Conservation (phyloP, 2,113 vertebrate genomes). For the Dicrurus megarhynchus region DNA sequence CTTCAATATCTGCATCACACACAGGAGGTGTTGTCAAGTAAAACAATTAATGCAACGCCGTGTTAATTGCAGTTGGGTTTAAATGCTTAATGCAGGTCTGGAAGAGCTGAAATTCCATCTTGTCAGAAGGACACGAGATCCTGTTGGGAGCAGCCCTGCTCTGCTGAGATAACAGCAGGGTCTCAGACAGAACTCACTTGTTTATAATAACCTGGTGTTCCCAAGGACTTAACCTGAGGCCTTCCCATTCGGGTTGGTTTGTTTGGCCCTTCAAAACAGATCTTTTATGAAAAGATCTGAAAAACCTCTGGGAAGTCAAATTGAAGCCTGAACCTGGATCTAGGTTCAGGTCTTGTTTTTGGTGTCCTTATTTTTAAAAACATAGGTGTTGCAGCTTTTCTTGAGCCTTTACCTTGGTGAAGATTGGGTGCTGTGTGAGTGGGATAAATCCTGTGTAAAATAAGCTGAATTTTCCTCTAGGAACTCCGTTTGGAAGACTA, state of each 20-base stretch:
- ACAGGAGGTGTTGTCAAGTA: accelerated
- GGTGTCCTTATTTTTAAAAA: not conserved
- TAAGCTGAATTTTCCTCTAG: slow-evolving; percentile 41
- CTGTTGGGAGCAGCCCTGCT: not conserved
- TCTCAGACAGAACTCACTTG: not conserved
- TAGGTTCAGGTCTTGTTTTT: not conserved
- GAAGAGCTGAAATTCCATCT: not conserved
- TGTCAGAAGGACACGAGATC: not conserved
- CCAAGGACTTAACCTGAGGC: too few relatives aligned
- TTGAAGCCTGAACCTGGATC: accelerated
- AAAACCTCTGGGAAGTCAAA: not conserved
- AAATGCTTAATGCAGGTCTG: not conserved
- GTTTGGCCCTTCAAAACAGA: not conserved
- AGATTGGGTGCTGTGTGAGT: not conserved
- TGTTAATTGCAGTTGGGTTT: not conserved
- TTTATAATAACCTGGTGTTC: accelerated
- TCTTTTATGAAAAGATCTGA: not conserved
- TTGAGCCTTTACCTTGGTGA: too few relatives aligned
- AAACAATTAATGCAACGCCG: accelerated
- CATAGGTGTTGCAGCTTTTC: not conserved
- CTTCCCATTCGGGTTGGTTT: not conserved
- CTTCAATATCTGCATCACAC: accelerated
- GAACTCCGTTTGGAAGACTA: slow-evolving; percentile 93
- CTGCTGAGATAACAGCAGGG: not conserved
- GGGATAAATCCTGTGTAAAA: not conserved